Evolutionary conservation across 2,797 vertebrate genomes (phyloP).

Genomic region (Natrix natrix): DNA sequence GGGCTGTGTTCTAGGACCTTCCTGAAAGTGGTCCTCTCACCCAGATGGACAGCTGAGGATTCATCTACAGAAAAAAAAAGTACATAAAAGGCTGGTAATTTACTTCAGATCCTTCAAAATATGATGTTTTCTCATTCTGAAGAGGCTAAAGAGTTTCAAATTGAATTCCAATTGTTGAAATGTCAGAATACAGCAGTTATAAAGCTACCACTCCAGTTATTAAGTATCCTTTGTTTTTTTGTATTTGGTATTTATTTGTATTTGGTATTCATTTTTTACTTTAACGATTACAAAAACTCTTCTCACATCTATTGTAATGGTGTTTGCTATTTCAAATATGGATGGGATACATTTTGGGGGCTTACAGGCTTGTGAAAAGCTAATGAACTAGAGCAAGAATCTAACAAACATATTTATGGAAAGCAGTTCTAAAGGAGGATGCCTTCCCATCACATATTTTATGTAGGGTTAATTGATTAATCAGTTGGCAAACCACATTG

Average conservation of each 20-base stretch:
- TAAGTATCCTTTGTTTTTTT: neutral
- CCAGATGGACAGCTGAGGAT: slow-evolving; percentile 51
- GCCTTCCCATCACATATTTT: neutral
- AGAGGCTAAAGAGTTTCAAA: neutral
- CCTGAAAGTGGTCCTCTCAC: slow-evolving; percentile 44
- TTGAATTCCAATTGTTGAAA: neutral
- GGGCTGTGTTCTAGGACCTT: slow-evolving; percentile 40
- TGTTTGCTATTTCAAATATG: neutral
- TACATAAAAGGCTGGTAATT: slow-evolving; percentile 37
- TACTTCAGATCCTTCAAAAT: slow-evolving; percentile 55
- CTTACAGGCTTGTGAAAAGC: neutral
- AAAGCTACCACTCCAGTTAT: no score
- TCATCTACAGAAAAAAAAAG: slow-evolving; percentile 51
- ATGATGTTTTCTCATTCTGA: slow-evolving; percentile 33
- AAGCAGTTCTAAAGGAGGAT: neutral
- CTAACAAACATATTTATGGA: neutral
- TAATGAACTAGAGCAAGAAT: neutral
- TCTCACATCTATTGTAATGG: neutral
- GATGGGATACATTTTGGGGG: neutral
- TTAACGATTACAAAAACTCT: neutral
- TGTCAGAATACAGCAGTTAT: neutral
- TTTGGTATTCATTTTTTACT: neutral
- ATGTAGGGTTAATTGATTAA: no score
- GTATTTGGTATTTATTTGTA: neutral
- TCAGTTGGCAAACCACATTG: no score